Evolutionary conservation across 1,140 invertebrate genomes (phyloP), one percentile per base, ranked within the genome.

Genomic region (Polyergus mexicanus): DNA sequence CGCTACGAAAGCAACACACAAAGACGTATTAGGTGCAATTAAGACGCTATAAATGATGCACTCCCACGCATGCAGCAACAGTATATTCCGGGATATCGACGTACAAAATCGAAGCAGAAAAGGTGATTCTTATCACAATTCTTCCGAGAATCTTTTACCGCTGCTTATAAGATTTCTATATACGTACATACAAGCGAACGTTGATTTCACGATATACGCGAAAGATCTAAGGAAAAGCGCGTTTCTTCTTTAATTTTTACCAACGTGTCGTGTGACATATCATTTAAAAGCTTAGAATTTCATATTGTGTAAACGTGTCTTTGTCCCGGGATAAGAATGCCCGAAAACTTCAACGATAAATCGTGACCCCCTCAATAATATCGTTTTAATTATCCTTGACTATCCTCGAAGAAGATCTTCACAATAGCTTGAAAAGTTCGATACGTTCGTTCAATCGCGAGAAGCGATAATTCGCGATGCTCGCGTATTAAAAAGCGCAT

Each of bases 401-500:
- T 44, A 2, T 28, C 13, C 25, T 22, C 32, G 22, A 38, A 71
- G 38, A 41, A 8, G 13, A 71, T 19, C 16, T 38, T 7, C 16
- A 35, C 22, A 60, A 44, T 16, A 41, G 7, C 2, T 6, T 13
- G 16, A n/a, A 4, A n/a, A 44, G 22, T 44, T 3, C 16, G 10
- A 28, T 5, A n/a, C 1, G 62, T 16, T 28, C 11, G 16, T n/a
- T 47, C 58, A 38, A 51, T 65, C 16, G 16, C 22, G 35, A 32
- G 22, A 56, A 77, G 86, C 47, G 77, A 89, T 89, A 84, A 41
- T 56, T 72, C 58, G 38, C 58, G 69, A 86, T 3, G 58, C 8
- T 71, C 35, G 74, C 35, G 74, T 77, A 51, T 83, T 72, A 68
- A 78, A 86, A 86, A 81, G 58, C 25, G 86, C 38, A 72, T n/a